Base-by-base conservation (phyloP, 2,888 invertebrate species). In the Actias luna region DNA sequence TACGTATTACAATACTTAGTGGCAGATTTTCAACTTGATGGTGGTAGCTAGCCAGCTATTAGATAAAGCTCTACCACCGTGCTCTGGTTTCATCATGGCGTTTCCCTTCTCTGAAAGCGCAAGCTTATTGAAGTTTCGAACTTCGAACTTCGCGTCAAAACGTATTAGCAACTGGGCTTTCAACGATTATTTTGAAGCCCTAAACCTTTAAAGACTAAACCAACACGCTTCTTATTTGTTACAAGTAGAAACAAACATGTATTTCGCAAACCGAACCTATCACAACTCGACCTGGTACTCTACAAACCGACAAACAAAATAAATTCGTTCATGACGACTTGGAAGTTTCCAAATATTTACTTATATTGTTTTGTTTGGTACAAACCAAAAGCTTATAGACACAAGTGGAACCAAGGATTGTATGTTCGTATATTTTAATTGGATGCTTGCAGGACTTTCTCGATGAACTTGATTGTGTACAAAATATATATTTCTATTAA, bases 331-430 rank as follows among this genome's bases (percentile, higher is more conserved):
- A 62, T 71, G 67, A 70, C 67, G 42, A 63, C 71, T 69, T 67
- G 72, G 74, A 70, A 68, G 68, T 63, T 59, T 70, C 64, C 65
- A 72, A 79, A 78, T 77, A 77, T 80, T 80, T 77, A 71, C 71
- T 36, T 68, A 66, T 61, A 61, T 65, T 70, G 60, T 64, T n/a
- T 55, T 55, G 60, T 61, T 60, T 68, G 70, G 73, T 58, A 12
- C 42, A 66, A 71, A 60, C 5, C 2, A 27, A 58, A 55, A 22
- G 62, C 25, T 27, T 2, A 14, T 5, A 50, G 22, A 10, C n/a
- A 42, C 3, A 1, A 50, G 2, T 50, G 10, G 0, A 25, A 25
- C 10, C 12, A 12, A 22, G 25, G 25, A 25, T 0, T 10, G 22
- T 25, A 8, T 25, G 12, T 50, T 25, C 12, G 46, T 2, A 50